phyloP scores from a whole-genome alignment of 1,140 invertebrate genomes.

The Listronotus bonariensis region DNA sequence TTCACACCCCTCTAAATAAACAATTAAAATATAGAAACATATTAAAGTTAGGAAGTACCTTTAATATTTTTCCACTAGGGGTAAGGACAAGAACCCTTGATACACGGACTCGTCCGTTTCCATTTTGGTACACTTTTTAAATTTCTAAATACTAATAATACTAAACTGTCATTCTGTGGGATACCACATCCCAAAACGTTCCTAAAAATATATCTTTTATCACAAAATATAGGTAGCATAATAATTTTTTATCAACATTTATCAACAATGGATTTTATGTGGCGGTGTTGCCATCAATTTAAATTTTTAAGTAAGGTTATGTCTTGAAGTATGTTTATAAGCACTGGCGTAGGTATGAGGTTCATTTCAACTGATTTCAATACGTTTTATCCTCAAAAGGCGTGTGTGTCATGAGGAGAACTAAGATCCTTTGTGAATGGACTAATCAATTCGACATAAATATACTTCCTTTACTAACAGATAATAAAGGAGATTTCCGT shows the following conservation, averaged over 20 bases:
- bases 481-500: too few species aligned
- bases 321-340: background rate
- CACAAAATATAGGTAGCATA: constrained; percentile 14
- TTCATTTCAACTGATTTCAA: too few species aligned
- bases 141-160: constrained; percentile 8
- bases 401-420: too few species aligned
- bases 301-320: constrained; percentile 3
- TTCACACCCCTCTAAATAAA: constrained; percentile 4
- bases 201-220: background rate
- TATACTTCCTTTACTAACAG: too few species aligned
- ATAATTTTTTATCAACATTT: constrained; percentile 13
- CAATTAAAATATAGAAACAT: constrained; percentile 8
- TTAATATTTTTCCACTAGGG: constrained; percentile 69
- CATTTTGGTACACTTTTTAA: constrained; percentile 56
- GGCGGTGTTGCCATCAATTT: background rate
- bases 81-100: constrained; percentile 70
- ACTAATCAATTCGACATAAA: too few species aligned
- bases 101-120: constrained; percentile 69
- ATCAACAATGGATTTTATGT: constrained; percentile 11
- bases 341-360: too few species aligned
- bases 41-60: constrained; percentile 55
- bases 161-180: constrained; percentile 5
- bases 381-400: too few species aligned
- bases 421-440: too few species aligned
- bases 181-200: constrained; percentile 28